Evolutionary conservation across 2,888 invertebrate species (phyloP), one percentile per base, ranked within the genome.

Genomic region (Tinea semifulvella): DNA sequence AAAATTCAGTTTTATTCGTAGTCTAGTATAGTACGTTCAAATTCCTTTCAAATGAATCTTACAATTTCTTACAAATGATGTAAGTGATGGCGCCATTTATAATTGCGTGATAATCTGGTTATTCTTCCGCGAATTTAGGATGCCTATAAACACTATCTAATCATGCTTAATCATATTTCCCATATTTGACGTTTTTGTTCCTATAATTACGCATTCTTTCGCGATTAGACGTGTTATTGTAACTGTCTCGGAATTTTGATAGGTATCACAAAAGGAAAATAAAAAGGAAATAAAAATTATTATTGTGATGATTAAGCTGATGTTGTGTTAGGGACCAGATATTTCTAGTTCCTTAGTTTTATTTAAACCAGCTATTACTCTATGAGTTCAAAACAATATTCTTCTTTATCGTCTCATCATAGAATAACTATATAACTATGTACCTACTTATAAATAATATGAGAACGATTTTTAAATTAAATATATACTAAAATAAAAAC

Each of bases 101-200:
- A 35, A 35, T 35, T 14, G 16, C 35, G 2, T 10, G 36, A 17
- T 36, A 36, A 36, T 36, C 18, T 18, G 10, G 18, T 18, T 36
- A n/a, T 36, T 8, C 31, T 36, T 36, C 36, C 36, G 36, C 36
- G 18, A 36, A 36, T 36, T 36, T 18, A 16, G 18, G n/a, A 36
- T 18, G 18, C 36, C 17, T 18, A 36, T 36, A 18, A 36, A 36
- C 36, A 18, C n/a, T 18, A 36, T 36, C 36, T 36, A 36, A 36
- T 36, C 36, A 18, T 10, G 18, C 18, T 8, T 17, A 18, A 36
- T 36, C 36, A 36, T 18, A 18, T 36, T 7, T 36, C 36, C 36
- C 36, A 4, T 36, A 36, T 36, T 36, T 36, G 17, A 18, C 36
- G 36, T 14, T n/a, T 36, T 17, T 36, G n/a, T 18, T 10, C n/a